Evolutionary conservation across 92 coral and sea anemone genomes (phyloP).

Genomic region (Paragorgia papillata): DNA sequence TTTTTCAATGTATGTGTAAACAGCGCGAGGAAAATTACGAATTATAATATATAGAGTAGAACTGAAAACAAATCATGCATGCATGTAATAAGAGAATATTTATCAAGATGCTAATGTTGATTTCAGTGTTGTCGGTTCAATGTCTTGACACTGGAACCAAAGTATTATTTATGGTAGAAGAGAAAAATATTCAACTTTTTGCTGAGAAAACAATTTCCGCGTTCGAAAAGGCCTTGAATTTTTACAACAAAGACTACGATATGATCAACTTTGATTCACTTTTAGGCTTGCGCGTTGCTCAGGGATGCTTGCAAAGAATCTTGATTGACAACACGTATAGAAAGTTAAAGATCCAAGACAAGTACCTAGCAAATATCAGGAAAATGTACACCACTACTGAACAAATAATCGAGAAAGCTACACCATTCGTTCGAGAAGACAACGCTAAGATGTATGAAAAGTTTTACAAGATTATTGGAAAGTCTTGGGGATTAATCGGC

Average conservation of each 20-base stretch:
- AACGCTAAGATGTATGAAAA: constrained; percentile 2
- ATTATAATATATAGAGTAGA: no score
- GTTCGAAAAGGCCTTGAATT: constrained; percentile 29
- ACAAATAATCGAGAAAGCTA: constrained; percentile 9
- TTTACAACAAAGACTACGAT: constrained; percentile 7
- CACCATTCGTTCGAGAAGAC: constrained; percentile 22
- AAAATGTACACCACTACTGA: constrained; percentile 10
- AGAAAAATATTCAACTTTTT: neutral
- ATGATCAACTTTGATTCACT: constrained; percentile 25
- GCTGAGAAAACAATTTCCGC: constrained; percentile 12
- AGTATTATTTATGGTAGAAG: neutral
- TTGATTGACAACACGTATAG: constrained; percentile 16
- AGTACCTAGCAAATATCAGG: neutral
- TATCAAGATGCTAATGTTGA: neutral
- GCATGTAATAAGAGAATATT: neutral
- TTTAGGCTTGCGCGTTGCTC: constrained; percentile 21
- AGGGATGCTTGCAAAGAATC: constrained; percentile 32
- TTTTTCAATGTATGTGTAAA: no score
- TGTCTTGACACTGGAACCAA: neutral
- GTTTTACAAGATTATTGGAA: constrained; percentile 6
- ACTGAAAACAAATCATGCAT: neutral
- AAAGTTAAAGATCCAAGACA: neutral
- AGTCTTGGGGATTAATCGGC: neutral
- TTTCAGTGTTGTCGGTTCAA: neutral
- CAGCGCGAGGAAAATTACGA: no score